Percentiles rank a stretch among this genome's conserved stretches.
These are phyloP conservation scores for Manis pentadactyla DNA, from an alignment of 2,797 vertebrate genomes.

Conservation along the genomic window DNA sequence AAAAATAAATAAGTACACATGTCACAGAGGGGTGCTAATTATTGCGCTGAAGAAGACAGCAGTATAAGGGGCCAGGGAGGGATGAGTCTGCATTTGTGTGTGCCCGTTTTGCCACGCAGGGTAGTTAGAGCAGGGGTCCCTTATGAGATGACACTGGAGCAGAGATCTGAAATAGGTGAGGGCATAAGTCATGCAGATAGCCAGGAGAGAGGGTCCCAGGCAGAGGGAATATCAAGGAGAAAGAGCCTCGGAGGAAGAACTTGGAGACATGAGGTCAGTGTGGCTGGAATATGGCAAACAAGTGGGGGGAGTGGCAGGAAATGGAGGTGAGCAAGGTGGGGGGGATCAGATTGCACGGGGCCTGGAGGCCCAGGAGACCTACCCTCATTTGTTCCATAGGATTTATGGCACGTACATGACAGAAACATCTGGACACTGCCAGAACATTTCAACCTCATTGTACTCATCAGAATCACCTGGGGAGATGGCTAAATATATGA, in stretches of 20 bases:
- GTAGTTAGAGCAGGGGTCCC: not conserved
- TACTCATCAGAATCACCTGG: not conserved
- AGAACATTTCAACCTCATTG: not conserved
- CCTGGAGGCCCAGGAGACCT: no score
- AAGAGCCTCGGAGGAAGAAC: not conserved
- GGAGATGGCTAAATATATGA: not conserved
- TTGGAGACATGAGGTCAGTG: not conserved
- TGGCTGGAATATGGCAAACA: not conserved
- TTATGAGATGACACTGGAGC: not conserved
- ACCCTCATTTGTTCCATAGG: not conserved
- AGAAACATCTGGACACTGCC: not conserved
- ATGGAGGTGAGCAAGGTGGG: no score
- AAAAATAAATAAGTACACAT: not conserved
- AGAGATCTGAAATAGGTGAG: not conserved
- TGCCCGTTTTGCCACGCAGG: not conserved
- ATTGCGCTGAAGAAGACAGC: not conserved
- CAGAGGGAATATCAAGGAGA: not conserved
- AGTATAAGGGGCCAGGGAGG: not conserved
- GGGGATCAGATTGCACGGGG: fast-evolving
- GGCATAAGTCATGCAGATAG: not conserved
- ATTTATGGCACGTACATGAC: not conserved
- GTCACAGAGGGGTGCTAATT: not conserved
- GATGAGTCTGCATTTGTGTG: not conserved
- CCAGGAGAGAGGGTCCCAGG: not conserved
- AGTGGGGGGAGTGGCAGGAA: not conserved